Evolutionary conservation across 2,797 vertebrate species (phyloP), one percentile per base, ranked within the genome.

Genomic region (Chromobotia macracanthus): DNA sequence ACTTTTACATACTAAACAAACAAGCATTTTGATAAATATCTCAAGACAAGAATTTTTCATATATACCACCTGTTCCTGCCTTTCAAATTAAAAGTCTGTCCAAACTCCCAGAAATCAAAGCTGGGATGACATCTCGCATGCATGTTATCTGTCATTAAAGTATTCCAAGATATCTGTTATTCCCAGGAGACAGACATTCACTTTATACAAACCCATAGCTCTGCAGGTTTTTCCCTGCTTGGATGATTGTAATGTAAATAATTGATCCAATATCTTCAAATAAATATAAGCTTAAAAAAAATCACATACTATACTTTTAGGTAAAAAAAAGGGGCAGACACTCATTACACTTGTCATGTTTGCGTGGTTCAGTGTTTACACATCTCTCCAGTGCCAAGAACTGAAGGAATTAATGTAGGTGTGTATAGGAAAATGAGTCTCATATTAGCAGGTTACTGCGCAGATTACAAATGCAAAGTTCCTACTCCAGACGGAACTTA

Each of bases 381-480:
- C 28, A 70, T 78, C 46, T 38, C 23, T 61, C 28, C 10, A 77
- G 38, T 69, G 60, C 55, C 13, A 70, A 2, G 19, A 77, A 70
- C 7, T 71, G 44, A 38, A 61, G 41, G 25, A 71, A 78, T 7
- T 16, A 18, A 16, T 10, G 46, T 13, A 78, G 46, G 67, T 64
- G 58, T 77, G 35, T 53, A 28, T 41, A 25, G 58, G 44, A 71
- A 78, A 70, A 70, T 25, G 3, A 64, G 16, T n/a, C n/a, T 23
- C 31, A 35, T 60, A 51, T 58, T 65, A 53, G 4, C 56, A 23
- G 56, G 56, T 60, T 63, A 63, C 60, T 63, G 28, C 11, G 4
- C 65, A 68, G 0, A 48, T 61, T 51, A 78, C 56, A 51, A 12
- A 71, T 23, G 31, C 11, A 78, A 63, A 44, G 28, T 61, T 35